Base-by-base conservation (phyloP, 2,113 vertebrate genomes). In the Scytalopus superciliaris region DNA sequence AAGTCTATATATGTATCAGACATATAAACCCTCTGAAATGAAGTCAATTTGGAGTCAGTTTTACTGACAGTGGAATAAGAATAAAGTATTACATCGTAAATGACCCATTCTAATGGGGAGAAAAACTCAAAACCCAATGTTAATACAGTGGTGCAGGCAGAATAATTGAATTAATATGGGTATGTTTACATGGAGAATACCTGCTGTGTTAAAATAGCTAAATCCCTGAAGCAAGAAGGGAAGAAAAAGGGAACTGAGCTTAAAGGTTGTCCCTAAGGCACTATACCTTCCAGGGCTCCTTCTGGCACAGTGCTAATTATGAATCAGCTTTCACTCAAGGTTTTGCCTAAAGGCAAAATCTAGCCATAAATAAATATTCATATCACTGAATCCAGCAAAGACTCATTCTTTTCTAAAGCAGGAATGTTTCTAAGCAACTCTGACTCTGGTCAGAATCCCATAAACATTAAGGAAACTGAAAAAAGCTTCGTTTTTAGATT, bases 301-400 rank as follows among this genome's bases (percentile, higher is more conserved):
- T 67, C 63, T 85, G 78, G 82, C 53, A 89, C 72, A 90, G 35
- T 55, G 47, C n/a, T 93, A 91, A 94, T 88, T 90, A 85, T 50
- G 23, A 63, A 80, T 50, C 33, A 94, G 42, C 12, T 93, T 73
- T 88, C 78, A 74, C 44, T 95, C 60, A 78, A 77, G 33, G 45
- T 35, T 91, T 93, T 93, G 78, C 81, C 63, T 66, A 42, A 77
- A 85, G 70, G 85, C 56, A 93, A 8, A 62, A 88, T 90, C 45
- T 44, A 90, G 56, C 22, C 40, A 88, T 37, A 90, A 90, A 72
- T 83, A 84, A 93, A 47, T 88, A 89, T 77, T 94, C 45, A 13
- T 94, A 63, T 55, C 11, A 76, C 7, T 60, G 42, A 85, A 49
- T 74, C 42, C 60, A 50, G n/a, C 9, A 83, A 84, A 79, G 42